Evolutionary conservation across 2,888 invertebrate species (phyloP).

Genomic region (Caenorhabditis sinica): DNA sequence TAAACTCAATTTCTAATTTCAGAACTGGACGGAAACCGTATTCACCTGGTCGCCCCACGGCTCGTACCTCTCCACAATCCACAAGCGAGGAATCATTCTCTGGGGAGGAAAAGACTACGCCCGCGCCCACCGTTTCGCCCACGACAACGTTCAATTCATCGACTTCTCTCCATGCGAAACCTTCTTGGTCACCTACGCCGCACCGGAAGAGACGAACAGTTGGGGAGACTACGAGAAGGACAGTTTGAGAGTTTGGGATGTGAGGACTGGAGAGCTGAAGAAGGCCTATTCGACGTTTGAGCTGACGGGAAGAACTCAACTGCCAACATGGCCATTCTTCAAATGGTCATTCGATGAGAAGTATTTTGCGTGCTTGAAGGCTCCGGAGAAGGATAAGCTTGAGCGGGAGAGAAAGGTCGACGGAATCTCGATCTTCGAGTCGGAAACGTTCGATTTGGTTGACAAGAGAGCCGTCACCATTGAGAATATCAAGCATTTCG

Average conservation of each 20-base stretch:
- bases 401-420: slow-evolving; percentile 76
- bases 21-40: slow-evolving; percentile 97
- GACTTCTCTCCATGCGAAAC: slow-evolving; percentile 99
- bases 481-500: slow-evolving; percentile 90
- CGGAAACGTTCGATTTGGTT: slow-evolving; percentile 94
- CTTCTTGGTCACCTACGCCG: slow-evolving; percentile 95
- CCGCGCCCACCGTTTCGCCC: slow-evolving; percentile 92
- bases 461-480: slow-evolving; percentile 92
- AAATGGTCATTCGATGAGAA: slow-evolving; percentile 83
- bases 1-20: slow-evolving; percentile 41
- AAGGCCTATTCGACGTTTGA: slow-evolving; percentile 79
- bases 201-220: slow-evolving; percentile 85
- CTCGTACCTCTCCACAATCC: slow-evolving; percentile 96
- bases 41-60: slow-evolving; percentile 98
- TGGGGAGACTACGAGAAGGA: slow-evolving; percentile 88
- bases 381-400: slow-evolving; percentile 77
- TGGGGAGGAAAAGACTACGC: slow-evolving; percentile 97
- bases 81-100: slow-evolving; percentile 93
- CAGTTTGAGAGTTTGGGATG: slow-evolving; percentile 95
- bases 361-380: slow-evolving; percentile 81
- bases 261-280: slow-evolving; percentile 88
- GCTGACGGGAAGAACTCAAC: slow-evolving; percentile 71
- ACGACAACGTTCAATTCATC: slow-evolving; percentile 92
- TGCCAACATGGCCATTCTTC: slow-evolving; percentile 85
- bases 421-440: slow-evolving; percentile 93